Evolutionary conservation across 2,888 invertebrate genomes (phyloP), one percentile per base, ranked within the genome.

Genomic region (Metacarcinus magister): DNA sequence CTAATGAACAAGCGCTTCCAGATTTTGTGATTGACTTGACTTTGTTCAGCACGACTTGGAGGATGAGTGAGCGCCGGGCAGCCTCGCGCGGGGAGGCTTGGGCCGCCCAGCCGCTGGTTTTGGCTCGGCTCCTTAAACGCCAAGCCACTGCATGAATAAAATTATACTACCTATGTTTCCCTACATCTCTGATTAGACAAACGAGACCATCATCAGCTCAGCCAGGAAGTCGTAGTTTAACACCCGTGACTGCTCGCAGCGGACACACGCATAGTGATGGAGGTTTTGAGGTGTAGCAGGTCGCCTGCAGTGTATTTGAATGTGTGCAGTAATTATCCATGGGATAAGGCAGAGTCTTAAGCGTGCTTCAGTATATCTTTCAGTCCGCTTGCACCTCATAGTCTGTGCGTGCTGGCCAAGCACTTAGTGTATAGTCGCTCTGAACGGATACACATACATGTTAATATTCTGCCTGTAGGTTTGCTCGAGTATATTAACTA

Each of bases 21-120:
- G 87, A 23, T 87, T 87, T 39, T 87, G 87, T 87, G 87, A 87
- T 39, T 23, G 87, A 87, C 32, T 87, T 75, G 5, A 48, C n/a
- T n/a, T 67, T 3, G 87, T 87, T 39, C 87, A 87, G 87, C 87
- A 87, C 87, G 39, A 87, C 87, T 87, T 39, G 39, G 87, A 87
- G 87, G 87, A 87, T 39, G 87, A 87, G 87, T 39, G 87, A 87
- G 87, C 87, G 32, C 39, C 87, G 87, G 87, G 32, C 87, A 2
- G 87, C 87, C 87, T 87, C 87, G 87, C 87, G 87, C 87, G 87
- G 87, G 32, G 39, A 87, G 75, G 39, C 87, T 87, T 87, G 87
- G 87, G 16, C 16, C 2, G 87, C 39, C 32, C 39, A 39, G 87
- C 87, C 10, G 87, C 39, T 7, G 75, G 23, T n/a, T 75, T 7